These are phyloP conservation scores for Sinella curviseta DNA, from an alignment of 1,140 invertebrate species.

Conservation along the genomic window DNA sequence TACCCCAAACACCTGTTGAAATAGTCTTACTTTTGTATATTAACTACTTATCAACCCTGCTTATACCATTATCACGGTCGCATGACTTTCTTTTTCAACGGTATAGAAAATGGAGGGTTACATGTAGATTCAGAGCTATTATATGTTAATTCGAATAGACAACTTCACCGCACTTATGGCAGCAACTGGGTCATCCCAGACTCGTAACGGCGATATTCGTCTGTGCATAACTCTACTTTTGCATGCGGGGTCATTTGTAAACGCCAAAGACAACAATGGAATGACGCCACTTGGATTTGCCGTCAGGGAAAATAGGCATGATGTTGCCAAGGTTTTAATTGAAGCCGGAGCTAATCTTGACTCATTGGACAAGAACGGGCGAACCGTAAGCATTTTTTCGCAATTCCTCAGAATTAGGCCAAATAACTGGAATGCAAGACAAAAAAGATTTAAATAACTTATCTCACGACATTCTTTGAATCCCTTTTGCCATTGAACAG, in stretches of 20 bases:
- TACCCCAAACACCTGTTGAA: neutral
- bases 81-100: too few relatives aligned
- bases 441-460: neutral
- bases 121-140: neutral
- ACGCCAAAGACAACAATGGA: neutral
- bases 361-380: neutral
- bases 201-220: neutral
- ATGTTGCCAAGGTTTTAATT: neutral
- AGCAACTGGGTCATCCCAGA: constrained; percentile 10
- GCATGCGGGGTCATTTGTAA: neutral
- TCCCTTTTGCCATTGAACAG: neutral
- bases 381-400: neutral
- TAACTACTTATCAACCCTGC: neutral
- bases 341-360: neutral
- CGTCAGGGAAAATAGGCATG: constrained; percentile 5
- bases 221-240: neutral
- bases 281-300: neutral
- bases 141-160: neutral
- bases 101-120: too few relatives aligned
- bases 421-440: neutral
- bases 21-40: neutral
- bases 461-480: neutral
- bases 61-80: neutral
- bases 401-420: neutral
- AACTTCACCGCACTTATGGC: constrained; percentile 19